Evolutionary conservation across 1,140 invertebrate species (phyloP), one percentile per base, ranked within the genome.

Genomic region (Microplitis demolitor): DNA sequence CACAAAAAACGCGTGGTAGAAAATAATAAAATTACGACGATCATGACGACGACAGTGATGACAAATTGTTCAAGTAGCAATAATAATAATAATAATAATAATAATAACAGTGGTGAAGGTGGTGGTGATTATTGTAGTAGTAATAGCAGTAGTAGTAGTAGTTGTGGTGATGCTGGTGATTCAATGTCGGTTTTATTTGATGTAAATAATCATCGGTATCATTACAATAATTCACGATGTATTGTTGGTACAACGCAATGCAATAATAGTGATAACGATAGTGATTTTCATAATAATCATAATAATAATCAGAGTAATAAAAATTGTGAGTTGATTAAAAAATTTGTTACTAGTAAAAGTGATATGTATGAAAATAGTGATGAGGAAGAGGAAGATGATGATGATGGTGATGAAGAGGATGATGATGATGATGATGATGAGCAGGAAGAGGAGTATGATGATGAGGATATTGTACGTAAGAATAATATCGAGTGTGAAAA

Each of bases 1-100:
- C 78, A 83, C 72, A 83, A 83, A 82, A 75, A 75, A 35, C 66
- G 74, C 74, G 69, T 73, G 61, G 37, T 51, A 62, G 63, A 58
- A 50, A 53, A 74, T 56, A 54, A 51, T 9, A 45, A 16, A 68
- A 9, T 45, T 2, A 45, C 39, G 39, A 39, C 39, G 39, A 39
- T 11, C 6, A 39, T 11, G 39, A 39, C 4, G 39, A 39, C 3
- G 39, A 39, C 39, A 8, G 39, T 39, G 39, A 39, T 11, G 39
- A 39, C 11, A 16, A 71, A 24, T 58, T 34, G 39, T 37, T 35
- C 31, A 50, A 54, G 51, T 31, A 64, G 14, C 9, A 37, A 63
- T 66, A 64, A 66, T 58, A 53, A 64, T 64, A 11, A 16, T 33
- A 45, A 39, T 50, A n/a, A 54, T 53, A n/a, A 34, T 66, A 45